These are phyloP conservation scores for Megaceryle torquata DNA, from an alignment of 2,113 vertebrate genomes.

Conservation along the genomic window DNA sequence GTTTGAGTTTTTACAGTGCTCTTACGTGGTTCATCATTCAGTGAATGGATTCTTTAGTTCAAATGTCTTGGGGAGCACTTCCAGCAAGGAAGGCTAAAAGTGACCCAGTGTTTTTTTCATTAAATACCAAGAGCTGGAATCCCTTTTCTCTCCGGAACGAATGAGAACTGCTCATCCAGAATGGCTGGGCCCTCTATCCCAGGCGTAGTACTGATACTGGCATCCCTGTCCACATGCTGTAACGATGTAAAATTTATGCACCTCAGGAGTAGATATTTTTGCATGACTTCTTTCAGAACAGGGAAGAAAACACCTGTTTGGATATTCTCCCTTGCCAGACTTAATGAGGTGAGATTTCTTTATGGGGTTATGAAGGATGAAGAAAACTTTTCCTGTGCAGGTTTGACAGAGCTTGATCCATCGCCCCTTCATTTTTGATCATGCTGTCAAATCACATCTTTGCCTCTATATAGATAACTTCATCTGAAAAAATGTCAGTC, in stretches of 20 bases:
- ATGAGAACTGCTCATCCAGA: background rate
- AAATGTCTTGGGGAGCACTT: background rate
- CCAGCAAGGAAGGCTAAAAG: background rate
- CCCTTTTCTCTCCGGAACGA: background rate
- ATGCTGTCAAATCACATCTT: background rate
- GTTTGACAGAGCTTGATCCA: background rate
- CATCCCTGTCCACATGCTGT: background rate
- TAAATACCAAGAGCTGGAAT: background rate
- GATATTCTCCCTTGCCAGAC: background rate
- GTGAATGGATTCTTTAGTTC: background rate
- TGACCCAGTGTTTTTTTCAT: background rate
- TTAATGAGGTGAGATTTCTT: background rate
- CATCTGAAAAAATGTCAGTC: background rate
- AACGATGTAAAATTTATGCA: background rate
- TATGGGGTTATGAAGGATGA: background rate
- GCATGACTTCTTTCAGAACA: background rate
- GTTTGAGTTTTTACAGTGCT: background rate
- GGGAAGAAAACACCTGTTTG: background rate
- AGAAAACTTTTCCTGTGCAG: background rate
- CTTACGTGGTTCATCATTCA: background rate
- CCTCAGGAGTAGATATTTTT: background rate
- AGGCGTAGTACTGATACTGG: background rate
- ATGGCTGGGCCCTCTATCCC: background rate
- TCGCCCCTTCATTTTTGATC: background rate
- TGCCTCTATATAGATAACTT: background rate